A percentile compares a stretch with the other conserved stretches of the same genome.
phyloP scores from a whole-genome alignment of 1,140 invertebrate species.

The Phymastichus coffea region DNA sequence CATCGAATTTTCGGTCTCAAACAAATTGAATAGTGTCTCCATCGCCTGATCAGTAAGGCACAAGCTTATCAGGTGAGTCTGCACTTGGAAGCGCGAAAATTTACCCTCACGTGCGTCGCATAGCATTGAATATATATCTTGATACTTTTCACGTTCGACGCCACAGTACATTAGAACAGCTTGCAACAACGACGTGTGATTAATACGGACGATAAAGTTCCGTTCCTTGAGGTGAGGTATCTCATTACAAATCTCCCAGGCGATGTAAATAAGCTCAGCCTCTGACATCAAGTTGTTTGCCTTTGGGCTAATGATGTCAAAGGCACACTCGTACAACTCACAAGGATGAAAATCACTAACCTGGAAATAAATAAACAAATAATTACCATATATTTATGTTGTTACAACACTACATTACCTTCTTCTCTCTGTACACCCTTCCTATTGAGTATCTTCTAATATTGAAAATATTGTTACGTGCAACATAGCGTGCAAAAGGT shows the following conservation, averaged over 20 bases:
- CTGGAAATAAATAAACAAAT: slow-evolving; percentile 35
- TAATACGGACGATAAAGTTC: slow-evolving; percentile 76
- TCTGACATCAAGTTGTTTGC: slow-evolving; percentile 74
- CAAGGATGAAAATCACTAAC: slow-evolving; percentile 79
- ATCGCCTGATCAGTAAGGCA: slow-evolving; percentile 71
- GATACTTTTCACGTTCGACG: slow-evolving; percentile 72
- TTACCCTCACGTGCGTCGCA: slow-evolving; percentile 65
- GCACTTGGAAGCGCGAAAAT: slow-evolving; percentile 68
- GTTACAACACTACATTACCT: background rate
- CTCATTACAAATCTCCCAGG: slow-evolving; percentile 75
- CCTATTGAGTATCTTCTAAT: slow-evolving; percentile 85
- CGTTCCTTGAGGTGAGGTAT: slow-evolving; percentile 67
- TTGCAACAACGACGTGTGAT: slow-evolving; percentile 78
- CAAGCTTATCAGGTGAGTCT: slow-evolving; percentile 69
- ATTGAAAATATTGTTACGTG: slow-evolving; percentile 74
- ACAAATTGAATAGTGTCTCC: slow-evolving; percentile 67
- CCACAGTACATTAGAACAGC: slow-evolving; percentile 80
- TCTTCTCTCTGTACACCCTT: slow-evolving; percentile 71
- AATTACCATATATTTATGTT: too few relatives aligned
- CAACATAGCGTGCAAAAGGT: slow-evolving; percentile 81
- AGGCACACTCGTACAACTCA: slow-evolving; percentile 87
- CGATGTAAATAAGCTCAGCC: slow-evolving; percentile 79
- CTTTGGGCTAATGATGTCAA: slow-evolving; percentile 84
- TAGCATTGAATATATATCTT: slow-evolving; percentile 65
- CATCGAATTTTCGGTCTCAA: slow-evolving; percentile 71